These are phyloP conservation scores for Sparidentex hasta DNA, from an alignment of 2,797 vertebrate genomes.

Conservation along the genomic window DNA sequence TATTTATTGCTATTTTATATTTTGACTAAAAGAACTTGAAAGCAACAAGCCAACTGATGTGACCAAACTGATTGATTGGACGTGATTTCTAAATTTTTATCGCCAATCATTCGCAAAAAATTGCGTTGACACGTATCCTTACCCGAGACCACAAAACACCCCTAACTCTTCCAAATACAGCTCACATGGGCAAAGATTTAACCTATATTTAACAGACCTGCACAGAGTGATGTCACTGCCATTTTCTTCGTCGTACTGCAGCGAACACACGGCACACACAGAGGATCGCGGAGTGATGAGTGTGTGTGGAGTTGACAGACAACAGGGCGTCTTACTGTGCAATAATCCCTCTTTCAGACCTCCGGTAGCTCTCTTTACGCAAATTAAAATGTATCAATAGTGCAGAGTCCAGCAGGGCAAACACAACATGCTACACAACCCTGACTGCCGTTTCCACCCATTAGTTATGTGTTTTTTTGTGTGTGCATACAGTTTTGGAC, in stretches of 20 bases:
- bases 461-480: background rate
- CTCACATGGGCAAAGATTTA: background rate
- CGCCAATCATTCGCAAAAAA: background rate
- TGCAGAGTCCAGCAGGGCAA: background rate
- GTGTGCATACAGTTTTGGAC: background rate
- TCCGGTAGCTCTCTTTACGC: background rate
- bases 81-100: too few species aligned
- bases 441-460: conserved; percentile 6
- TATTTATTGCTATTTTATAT: too few species aligned
- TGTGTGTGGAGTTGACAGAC: background rate
- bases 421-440: background rate
- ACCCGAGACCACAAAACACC: background rate
- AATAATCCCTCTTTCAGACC: conserved; percentile 8
- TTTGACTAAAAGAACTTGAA: too few species aligned
- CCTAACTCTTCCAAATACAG: background rate
- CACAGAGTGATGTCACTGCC: background rate
- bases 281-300: background rate
- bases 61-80: too few species aligned
- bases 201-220: background rate
- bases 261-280: background rate
- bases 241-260: background rate
- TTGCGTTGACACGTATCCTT: too few species aligned
- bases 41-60: too few species aligned
- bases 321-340: conserved; percentile 2
- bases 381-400: background rate